Conservation (phyloP, 2,888 invertebrate species). For the Chrysotoxum bicinctum region DNA sequence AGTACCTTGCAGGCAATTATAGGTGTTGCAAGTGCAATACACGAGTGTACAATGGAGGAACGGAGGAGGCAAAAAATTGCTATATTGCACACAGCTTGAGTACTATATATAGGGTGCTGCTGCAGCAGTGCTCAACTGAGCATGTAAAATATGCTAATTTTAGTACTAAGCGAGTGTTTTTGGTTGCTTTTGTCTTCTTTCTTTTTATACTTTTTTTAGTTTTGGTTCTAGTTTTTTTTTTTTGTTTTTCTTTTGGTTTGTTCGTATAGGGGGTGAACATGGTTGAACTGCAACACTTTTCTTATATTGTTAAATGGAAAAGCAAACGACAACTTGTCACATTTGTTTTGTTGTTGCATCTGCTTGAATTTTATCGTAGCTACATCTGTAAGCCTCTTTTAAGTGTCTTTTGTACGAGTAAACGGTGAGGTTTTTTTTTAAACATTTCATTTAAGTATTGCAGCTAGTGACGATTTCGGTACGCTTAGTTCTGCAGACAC, state of each 20-base stretch:
- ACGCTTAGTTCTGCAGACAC: too few relatives aligned
- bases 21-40: slow-evolving; percentile 31
- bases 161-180: slow-evolving; percentile 65
- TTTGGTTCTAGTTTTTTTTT: not conserved
- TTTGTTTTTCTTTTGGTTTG: not conserved
- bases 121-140: slow-evolving; percentile 54
- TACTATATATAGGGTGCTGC: not conserved
- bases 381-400: not conserved
- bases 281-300: not conserved
- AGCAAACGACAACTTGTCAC: not conserved
- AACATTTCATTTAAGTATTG: not conserved
- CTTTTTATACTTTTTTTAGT: slow-evolving; percentile 1
- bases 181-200: not conserved
- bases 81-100: slow-evolving; percentile 52
- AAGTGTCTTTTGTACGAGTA: not conserved
- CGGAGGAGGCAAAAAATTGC: slow-evolving; percentile 26
- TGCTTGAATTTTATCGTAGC: not conserved
- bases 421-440: not conserved
- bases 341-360: not conserved
- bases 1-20: slow-evolving; percentile 39
- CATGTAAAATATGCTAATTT: slow-evolving; percentile 70
- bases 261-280: not conserved
- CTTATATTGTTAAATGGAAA: not conserved
- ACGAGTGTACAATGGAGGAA: slow-evolving; percentile 31
- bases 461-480: too few relatives aligned